Conservation (phyloP, 2,888 invertebrate species). For the Augiades crinisus region DNA sequence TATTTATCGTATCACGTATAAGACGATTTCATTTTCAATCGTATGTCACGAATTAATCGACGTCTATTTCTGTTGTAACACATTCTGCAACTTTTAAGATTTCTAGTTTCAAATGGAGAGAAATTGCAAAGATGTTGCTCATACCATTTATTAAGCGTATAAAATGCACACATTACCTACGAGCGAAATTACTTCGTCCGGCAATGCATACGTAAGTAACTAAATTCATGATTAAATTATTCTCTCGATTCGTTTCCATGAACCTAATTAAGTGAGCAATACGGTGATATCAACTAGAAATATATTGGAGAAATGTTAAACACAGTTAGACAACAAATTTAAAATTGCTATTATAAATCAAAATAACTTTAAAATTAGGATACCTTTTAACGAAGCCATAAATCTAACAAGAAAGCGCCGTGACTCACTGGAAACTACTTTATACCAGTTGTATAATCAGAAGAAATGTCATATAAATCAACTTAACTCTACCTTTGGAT, state of each 20-base stretch:
- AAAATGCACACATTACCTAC: too few relatives aligned
- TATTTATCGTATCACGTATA: slow-evolving; percentile 32
- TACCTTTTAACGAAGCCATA: slow-evolving; percentile 16
- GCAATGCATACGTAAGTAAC: too few relatives aligned
- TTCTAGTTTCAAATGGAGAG: neutral
- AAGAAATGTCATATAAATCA: slow-evolving; percentile 25
- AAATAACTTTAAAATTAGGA: slow-evolving; percentile 10
- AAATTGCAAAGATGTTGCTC: neutral
- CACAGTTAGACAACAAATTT: neutral
- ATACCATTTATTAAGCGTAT: neutral
- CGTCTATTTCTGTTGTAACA: slow-evolving; percentile 27
- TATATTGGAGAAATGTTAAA: neutral
- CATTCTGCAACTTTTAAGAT: neutral
- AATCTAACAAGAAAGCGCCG: slow-evolving; percentile 15
- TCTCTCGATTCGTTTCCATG: neutral
- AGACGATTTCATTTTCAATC: slow-evolving; percentile 38
- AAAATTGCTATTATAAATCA: slow-evolving; percentile 7
- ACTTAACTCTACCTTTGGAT: slow-evolving; percentile 7
- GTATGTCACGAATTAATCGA: slow-evolving; percentile 39
- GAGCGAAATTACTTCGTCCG: neutral
- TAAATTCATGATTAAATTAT: too few relatives aligned
- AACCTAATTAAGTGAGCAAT: too few relatives aligned
- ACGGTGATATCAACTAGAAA: neutral
- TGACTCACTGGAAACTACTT: slow-evolving; percentile 5
- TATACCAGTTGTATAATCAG: slow-evolving; percentile 10